phyloP scores from a whole-genome alignment of 2,888 invertebrate genomes.

The Rhingia rostrata region DNA sequence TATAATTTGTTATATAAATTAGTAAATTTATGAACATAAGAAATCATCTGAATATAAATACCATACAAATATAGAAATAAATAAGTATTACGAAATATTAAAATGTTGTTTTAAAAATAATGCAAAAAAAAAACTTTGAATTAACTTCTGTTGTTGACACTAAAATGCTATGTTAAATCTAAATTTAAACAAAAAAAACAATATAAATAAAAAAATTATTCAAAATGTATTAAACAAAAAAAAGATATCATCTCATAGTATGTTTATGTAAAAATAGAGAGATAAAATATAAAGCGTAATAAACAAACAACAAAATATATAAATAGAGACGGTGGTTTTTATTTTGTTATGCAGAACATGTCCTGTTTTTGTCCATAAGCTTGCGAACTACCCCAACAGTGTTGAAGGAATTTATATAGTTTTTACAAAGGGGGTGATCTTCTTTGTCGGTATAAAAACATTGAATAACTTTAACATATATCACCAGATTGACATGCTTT shows the following conservation, averaged over 20 bases:
- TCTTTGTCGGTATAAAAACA: too few relatives aligned
- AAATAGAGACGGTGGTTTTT: background rate
- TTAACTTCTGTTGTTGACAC: constrained; percentile 62
- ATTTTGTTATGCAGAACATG: background rate
- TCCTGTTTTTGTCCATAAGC: background rate
- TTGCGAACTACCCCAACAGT: background rate
- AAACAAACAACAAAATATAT: constrained; percentile 21
- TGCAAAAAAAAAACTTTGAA: too few relatives aligned
- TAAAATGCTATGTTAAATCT: constrained; percentile 53
- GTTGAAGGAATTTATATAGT: too few relatives aligned
- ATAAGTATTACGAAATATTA: constrained; percentile 75
- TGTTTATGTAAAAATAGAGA: constrained; percentile 53
- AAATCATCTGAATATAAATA: constrained; percentile 57
- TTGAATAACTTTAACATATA: too few relatives aligned
- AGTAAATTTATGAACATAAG: constrained; percentile 65
- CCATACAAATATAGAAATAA: constrained; percentile 68
- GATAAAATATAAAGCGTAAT: constrained; percentile 26
- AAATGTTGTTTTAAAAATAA: constrained; percentile 76
- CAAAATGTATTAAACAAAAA: constrained; percentile 43
- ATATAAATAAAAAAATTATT: constrained; percentile 26
- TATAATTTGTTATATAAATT: constrained; percentile 71
- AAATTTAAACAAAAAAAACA: constrained; percentile 23
- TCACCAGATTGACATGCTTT: too few relatives aligned
- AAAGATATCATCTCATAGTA: constrained; percentile 51
- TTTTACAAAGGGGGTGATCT: too few relatives aligned